These are phyloP conservation scores for Hiodon alosoides DNA, from an alignment of 2,113 vertebrate genomes.

Conservation along the genomic window DNA sequence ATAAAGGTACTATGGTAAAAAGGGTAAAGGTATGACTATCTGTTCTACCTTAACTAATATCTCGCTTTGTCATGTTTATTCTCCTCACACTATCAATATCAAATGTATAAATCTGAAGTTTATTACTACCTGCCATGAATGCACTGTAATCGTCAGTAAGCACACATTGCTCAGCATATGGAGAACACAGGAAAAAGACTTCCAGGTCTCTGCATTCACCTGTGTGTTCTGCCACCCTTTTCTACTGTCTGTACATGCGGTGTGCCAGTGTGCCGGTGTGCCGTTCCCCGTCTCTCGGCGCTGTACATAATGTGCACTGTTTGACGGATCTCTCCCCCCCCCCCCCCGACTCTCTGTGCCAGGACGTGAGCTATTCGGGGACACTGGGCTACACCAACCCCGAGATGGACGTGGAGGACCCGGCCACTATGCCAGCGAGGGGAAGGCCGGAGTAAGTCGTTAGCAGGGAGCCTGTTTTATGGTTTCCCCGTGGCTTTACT, in stretches of 20 bases:
- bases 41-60: background rate
- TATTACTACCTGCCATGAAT: no score
- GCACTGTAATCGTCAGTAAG: no score
- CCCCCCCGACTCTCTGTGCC: constrained; percentile 13
- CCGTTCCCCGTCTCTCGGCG: background rate
- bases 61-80: no score
- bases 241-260: no score
- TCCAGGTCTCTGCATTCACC: background rate
- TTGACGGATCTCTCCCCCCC: background rate
- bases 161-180: no score
- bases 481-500: background rate
- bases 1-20: background rate
- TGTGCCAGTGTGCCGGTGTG: no score
- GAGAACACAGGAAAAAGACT: background rate
- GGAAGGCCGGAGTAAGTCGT: constrained; percentile 62
- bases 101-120: no score
- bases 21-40: background rate
- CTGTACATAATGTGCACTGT: background rate
- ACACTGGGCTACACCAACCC: constrained; percentile 70
- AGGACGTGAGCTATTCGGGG: constrained; percentile 67
- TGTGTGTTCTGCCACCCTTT: background rate
- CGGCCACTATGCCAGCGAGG: constrained; percentile 41
- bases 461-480: background rate
- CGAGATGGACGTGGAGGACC: constrained; percentile 61
- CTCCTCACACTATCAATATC: no score